A percentile compares a stretch with the other conserved stretches of the same genome.
These are phyloP conservation scores for Xylota sylvarum DNA, from an alignment of 2,888 invertebrate species.

Conservation along the genomic window DNA sequence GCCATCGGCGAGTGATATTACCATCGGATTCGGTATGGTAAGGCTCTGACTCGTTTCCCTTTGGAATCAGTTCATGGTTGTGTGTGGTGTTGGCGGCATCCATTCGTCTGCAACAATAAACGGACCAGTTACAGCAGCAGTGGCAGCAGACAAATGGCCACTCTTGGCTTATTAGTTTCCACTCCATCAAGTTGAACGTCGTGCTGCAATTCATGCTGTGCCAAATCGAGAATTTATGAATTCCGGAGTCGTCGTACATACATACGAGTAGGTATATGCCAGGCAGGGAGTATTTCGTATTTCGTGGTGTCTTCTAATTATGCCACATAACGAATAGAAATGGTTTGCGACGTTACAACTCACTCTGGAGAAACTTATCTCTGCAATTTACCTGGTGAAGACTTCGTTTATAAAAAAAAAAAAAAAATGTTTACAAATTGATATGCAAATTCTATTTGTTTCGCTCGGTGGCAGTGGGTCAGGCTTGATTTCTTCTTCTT, in stretches of 20 bases:
- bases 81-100: background rate
- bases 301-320: constrained; percentile 36
- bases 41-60: constrained; percentile 22
- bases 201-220: constrained; percentile 39
- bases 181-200: constrained; percentile 21
- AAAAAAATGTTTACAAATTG: constrained; percentile 43
- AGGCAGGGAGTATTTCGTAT: background rate
- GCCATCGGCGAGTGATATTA: constrained; percentile 6
- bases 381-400: constrained; percentile 20
- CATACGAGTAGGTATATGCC: no score
- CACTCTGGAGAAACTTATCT: constrained; percentile 45
- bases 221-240: constrained; percentile 49
- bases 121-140: constrained; percentile 45
- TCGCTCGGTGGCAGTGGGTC: constrained; percentile 38
- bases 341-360: constrained; percentile 12
- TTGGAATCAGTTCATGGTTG: constrained; percentile 12
- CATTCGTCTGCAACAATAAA: background rate
- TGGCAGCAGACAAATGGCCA: constrained; percentile 51
- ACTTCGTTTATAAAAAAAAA: constrained; percentile 5
- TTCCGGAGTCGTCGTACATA: constrained; percentile 33
- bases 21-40: constrained; percentile 6
- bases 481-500: constrained; percentile 37
- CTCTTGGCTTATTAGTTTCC: constrained; percentile 32
- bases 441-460: constrained; percentile 57
- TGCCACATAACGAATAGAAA: constrained; percentile 32